Evolutionary conservation across 2,113 vertebrate genomes (phyloP).

Genomic region (Cephalophus harveyi): DNA sequence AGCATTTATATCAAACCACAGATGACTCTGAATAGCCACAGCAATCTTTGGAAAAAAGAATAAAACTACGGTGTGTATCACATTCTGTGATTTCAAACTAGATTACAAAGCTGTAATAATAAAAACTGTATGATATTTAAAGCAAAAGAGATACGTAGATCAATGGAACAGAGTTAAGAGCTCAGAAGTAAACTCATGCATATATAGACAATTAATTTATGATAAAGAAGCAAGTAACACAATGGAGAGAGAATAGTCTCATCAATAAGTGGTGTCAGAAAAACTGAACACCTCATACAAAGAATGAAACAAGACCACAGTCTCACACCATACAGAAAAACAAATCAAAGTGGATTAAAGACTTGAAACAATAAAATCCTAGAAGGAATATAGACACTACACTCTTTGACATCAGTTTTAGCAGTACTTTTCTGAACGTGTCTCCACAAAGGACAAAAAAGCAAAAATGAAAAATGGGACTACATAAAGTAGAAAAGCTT

Average conservation of each 20-base stretch:
- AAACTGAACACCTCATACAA: neutral
- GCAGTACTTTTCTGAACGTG: neutral
- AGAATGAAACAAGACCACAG: neutral
- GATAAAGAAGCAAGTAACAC: neutral
- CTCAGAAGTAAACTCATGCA: neutral
- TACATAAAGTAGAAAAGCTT: neutral
- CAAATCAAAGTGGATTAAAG: neutral
- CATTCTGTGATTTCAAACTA: neutral
- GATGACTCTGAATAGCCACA: neutral
- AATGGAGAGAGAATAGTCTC: neutral
- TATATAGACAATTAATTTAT: neutral
- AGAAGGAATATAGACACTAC: neutral
- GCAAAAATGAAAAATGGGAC: neutral
- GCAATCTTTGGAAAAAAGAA: neutral
- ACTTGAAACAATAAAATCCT: neutral
- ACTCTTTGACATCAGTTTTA: neutral
- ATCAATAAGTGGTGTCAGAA: neutral
- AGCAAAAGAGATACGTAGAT: neutral
- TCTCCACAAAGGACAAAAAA: neutral
- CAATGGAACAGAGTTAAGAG: neutral
- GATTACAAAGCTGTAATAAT: neutral
- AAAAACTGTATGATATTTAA: neutral
- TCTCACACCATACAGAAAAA: neutral
- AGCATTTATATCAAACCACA: neutral
- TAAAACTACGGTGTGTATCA: neutral